These are phyloP conservation scores for Drosophila emarginata DNA, from an alignment of 2,888 invertebrate species.

Conservation along the genomic window DNA sequence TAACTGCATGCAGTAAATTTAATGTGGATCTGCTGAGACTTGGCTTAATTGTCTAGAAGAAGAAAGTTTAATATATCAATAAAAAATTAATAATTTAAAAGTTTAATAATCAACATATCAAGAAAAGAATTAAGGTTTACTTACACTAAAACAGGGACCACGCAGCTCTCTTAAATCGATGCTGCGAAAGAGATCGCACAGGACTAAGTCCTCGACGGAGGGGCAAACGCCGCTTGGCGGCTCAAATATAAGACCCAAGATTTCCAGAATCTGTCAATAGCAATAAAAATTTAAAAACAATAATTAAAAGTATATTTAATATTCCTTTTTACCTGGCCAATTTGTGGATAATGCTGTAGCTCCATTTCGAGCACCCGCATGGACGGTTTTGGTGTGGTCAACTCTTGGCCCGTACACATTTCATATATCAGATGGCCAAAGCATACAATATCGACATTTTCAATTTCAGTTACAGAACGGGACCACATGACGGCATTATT, in stretches of 20 bases:
- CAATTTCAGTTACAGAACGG: constrained; percentile 82
- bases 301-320: not conserved
- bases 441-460: constrained; percentile 86
- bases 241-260: constrained; percentile 90
- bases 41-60: constrained; percentile 82
- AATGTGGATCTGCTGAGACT: constrained; percentile 82
- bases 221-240: constrained; percentile 87
- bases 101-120: no score
- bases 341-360: constrained; percentile 88
- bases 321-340: constrained; percentile 80
- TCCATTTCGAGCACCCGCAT: constrained; percentile 88
- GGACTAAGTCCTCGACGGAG: constrained; percentile 89
- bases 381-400: constrained; percentile 89
- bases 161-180: constrained; percentile 94
- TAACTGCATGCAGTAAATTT: constrained; percentile 82
- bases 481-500: constrained; percentile 85
- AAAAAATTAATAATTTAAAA: no score
- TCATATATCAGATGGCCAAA: constrained; percentile 94
- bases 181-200: constrained; percentile 93
- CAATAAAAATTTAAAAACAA: not conserved
- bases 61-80: not conserved
- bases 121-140: no score
- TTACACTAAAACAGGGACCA: constrained; percentile 90
- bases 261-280: constrained; percentile 87
- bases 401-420: constrained; percentile 94